A percentile compares a stretch with the other conserved stretches of the same genome.
phyloP scores from a whole-genome alignment of 2,113 vertebrate genomes.

The Gambusia affinis region DNA sequence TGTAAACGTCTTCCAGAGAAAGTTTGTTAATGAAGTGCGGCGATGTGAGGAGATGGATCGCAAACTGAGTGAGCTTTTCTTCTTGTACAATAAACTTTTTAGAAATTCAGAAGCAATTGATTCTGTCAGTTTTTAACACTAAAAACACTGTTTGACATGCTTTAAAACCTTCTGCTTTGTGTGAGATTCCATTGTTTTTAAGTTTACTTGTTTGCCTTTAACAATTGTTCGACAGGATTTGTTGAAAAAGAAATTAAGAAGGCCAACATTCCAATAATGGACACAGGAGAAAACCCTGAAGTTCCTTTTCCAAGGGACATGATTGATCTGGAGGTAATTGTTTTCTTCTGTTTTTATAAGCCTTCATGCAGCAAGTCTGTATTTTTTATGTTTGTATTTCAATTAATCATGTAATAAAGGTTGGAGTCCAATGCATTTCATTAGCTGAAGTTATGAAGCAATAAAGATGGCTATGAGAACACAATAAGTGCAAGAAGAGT shows the following conservation, averaged over 20 bases:
- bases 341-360: not conserved
- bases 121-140: not conserved
- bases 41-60: constrained; percentile 98
- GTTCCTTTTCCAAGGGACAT: constrained; percentile 97
- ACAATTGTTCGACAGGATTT: constrained; percentile 82
- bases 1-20: constrained; percentile 97
- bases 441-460: not conserved
- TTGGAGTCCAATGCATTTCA: not conserved
- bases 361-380: not conserved
- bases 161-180: not conserved
- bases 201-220: not conserved
- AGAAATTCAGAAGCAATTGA: not conserved
- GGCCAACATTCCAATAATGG: constrained; percentile 89
- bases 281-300: constrained; percentile 97
- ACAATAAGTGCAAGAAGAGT: not conserved
- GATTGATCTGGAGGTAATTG: constrained; percentile 96
- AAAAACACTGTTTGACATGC: not conserved
- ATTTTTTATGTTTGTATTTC: not conserved
- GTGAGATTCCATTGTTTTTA: too few species aligned
- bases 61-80: constrained; percentile 84
- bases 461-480: not conserved
- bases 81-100: not conserved
- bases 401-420: not conserved
- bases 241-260: constrained; percentile 99
- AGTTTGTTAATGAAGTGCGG: constrained; percentile 97